Evolutionary conservation across 2,888 invertebrate species (phyloP).

Genomic region (Andrena marginata): DNA sequence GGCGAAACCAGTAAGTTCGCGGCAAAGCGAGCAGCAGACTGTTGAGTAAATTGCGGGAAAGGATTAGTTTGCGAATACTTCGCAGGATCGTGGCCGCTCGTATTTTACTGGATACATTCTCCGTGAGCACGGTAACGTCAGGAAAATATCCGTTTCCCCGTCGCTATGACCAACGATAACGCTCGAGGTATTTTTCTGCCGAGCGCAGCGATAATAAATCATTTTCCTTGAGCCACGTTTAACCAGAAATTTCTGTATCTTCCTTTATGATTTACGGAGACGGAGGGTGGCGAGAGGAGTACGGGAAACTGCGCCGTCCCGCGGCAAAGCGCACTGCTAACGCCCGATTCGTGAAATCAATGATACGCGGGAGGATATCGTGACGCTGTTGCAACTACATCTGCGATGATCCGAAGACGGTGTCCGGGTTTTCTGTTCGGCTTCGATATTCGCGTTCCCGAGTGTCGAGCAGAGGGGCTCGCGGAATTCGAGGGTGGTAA

Average conservation of each 20-base stretch:
- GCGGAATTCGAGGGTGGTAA: conserved; percentile 52
- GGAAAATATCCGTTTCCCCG: conserved; percentile 4
- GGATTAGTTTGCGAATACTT: conserved; percentile 38
- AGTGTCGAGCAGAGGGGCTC: conserved; percentile 16
- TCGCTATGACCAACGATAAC: neutral
- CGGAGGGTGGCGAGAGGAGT: neutral
- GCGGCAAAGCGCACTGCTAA: conserved; percentile 4
- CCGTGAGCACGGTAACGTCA: neutral
- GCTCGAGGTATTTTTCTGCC: conserved; percentile 11
- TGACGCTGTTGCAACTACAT: conserved; percentile 15
- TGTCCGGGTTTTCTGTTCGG: conserved; percentile 31
- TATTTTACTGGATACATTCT: neutral
- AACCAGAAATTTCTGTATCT: conserved; percentile 19
- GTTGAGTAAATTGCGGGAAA: conserved; percentile 31
- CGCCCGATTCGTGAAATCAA: conserved; percentile 47
- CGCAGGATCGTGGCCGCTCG: neutral
- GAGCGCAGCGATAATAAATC: neutral
- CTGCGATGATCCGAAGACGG: neutral
- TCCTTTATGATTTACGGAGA: conserved; percentile 8
- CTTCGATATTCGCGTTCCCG: neutral
- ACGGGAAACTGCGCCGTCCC: neutral
- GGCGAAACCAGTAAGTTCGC: conserved; percentile 18
- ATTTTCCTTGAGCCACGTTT: neutral
- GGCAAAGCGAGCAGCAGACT: conserved; percentile 3
- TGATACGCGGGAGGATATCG: conserved; percentile 22